These are phyloP conservation scores for Drosophila kanekoi DNA, from an alignment of 2,888 invertebrate genomes.

Conservation along the genomic window DNA sequence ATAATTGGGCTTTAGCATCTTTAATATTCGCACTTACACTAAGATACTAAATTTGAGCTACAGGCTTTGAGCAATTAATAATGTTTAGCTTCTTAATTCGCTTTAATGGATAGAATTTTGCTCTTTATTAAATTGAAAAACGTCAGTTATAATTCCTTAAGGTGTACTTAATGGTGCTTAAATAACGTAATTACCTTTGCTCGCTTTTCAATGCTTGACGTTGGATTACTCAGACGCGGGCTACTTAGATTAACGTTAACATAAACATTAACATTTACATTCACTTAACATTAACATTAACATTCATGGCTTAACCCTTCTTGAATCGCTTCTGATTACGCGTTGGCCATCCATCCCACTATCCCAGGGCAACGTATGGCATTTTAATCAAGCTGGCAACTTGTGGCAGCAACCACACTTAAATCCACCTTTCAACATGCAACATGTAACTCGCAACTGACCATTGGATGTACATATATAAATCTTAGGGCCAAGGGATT, in stretches of 20 bases:
- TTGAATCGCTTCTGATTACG: conserved; percentile 6
- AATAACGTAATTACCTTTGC: too few species aligned
- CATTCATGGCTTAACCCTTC: background rate
- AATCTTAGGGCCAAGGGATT: conserved; percentile 36
- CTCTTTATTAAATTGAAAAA: too few species aligned
- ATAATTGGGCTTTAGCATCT: too few species aligned
- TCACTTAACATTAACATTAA: background rate
- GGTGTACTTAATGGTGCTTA: too few species aligned
- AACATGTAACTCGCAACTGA: conserved; percentile 15
- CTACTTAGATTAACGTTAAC: background rate
- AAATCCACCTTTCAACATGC: conserved; percentile 16
- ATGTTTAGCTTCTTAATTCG: too few species aligned
- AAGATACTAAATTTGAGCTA: too few species aligned
- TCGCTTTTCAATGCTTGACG: too few species aligned
- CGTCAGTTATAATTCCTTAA: too few species aligned
- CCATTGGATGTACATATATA: conserved; percentile 37
- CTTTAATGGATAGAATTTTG: too few species aligned
- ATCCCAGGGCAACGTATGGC: conserved; percentile 20
- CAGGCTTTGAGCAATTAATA: too few species aligned
- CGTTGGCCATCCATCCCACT: background rate
- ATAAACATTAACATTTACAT: background rate
- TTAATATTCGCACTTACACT: too few species aligned
- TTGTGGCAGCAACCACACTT: conserved; percentile 26
- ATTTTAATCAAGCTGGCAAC: conserved; percentile 46
- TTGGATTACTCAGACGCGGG: too few species aligned